A percentile compares a stretch with the other conserved stretches of the same genome.
Evolutionary conservation across 1,140 invertebrate species (phyloP).

Genomic region (Temnothorax longispinosus): DNA sequence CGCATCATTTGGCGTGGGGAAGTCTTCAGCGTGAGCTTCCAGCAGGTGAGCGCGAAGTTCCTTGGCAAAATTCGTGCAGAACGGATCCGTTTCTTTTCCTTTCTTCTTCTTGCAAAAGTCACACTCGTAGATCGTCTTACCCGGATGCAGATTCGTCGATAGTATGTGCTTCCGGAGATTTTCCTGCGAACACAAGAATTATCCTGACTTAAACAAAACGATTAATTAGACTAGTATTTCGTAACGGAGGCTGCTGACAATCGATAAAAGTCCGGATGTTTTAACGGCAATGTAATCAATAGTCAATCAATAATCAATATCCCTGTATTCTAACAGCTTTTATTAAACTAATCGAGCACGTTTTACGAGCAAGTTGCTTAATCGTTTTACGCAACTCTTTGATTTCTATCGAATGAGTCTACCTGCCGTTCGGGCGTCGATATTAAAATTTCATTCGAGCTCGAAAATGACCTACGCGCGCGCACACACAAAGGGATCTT

Average conservation of each 20-base stretch:
- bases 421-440: neutral
- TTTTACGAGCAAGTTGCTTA: neutral
- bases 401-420: neutral
- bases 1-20: constrained; percentile 82
- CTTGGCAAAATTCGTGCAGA: constrained; percentile 88
- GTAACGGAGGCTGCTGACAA: neutral
- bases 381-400: constrained; percentile 9
- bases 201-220: neutral
- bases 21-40: constrained; percentile 86
- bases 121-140: constrained; percentile 92
- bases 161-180: constrained; percentile 95
- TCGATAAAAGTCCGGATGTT: neutral
- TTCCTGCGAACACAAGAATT: constrained; percentile 87
- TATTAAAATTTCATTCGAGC: constrained; percentile 33
- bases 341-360: constrained; percentile 19
- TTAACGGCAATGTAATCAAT: neutral
- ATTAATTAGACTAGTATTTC: neutral
- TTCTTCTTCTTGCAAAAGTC: constrained; percentile 85
- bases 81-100: constrained; percentile 75
- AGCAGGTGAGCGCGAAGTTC: constrained; percentile 90
- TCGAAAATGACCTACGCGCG: neutral
- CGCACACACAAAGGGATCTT: constrained; percentile 51
- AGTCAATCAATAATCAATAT: constrained; percentile 26
- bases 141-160: constrained; percentile 92
- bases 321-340: neutral